phyloP scores from a whole-genome alignment of 30 jellyfish, hydroid and myxozoan genomes.

The Haliclystus octoradiatus region DNA sequence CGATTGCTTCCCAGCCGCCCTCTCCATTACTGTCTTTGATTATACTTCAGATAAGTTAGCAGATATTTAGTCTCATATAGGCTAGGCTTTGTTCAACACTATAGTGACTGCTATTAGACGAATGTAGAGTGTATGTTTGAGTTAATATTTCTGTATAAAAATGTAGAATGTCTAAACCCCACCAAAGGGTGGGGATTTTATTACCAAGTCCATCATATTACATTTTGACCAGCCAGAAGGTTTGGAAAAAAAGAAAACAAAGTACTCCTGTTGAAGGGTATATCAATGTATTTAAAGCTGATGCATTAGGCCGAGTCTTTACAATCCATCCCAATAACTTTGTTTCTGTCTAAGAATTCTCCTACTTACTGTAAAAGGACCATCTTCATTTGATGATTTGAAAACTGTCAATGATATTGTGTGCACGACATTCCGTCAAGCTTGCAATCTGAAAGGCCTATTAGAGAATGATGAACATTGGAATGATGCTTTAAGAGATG shows the following conservation, averaged over 20 bases:
- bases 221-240: neutral
- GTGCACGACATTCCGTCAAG: conserved; percentile 1
- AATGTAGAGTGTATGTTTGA: too few relatives aligned
- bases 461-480: conserved; percentile 32
- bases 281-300: neutral
- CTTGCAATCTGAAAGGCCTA: conserved; percentile 35
- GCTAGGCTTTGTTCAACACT: too few relatives aligned
- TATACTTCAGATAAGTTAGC: too few relatives aligned
- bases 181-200: too few relatives aligned
- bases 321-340: conserved; percentile 24
- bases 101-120: too few relatives aligned
- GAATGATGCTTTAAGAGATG: conserved; percentile 21
- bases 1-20: too few relatives aligned
- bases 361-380: conserved; percentile 14
- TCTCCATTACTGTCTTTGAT: too few relatives aligned
- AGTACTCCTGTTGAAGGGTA: conserved; percentile 9
- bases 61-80: too few relatives aligned
- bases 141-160: too few relatives aligned
- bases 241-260: conserved; percentile 13
- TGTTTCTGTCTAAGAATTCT: conserved; percentile 22
- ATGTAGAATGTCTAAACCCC: too few relatives aligned
- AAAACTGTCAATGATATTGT: conserved; percentile 5
- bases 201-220: too few relatives aligned
- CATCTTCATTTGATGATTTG: conserved; percentile 7
- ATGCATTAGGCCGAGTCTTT: conserved; percentile 30